Evolutionary conservation across 2,888 invertebrate genomes (phyloP).

Genomic region (Chrysotoxum bicinctum): DNA sequence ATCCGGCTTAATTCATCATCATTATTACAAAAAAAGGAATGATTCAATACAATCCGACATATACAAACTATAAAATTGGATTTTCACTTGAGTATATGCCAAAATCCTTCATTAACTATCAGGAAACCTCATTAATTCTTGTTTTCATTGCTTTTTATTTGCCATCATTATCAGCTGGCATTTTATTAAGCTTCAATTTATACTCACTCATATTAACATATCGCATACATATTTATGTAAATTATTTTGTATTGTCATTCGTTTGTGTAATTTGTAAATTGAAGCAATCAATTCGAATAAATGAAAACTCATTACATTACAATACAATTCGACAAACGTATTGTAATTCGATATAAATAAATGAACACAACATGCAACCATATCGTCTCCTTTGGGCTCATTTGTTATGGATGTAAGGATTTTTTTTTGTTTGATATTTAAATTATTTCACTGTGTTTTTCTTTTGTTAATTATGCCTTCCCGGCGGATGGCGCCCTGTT

Average conservation of each 20-base stretch:
- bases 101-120: background rate
- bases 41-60: background rate
- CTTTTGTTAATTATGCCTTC: conserved; percentile 9
- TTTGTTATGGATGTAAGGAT: conserved; percentile 5
- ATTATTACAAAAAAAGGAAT: conserved; percentile 13
- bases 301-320: conserved; percentile 24
- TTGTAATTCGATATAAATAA: conserved; percentile 20
- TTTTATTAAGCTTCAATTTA: conserved; percentile 22
- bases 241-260: background rate
- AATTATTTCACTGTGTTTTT: conserved; percentile 40
- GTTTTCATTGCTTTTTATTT: conserved; percentile 35
- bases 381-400: background rate
- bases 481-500: no score
- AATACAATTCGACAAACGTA: conserved; percentile 17
- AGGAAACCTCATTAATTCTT: conserved; percentile 35
- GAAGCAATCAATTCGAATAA: conserved; percentile 26
- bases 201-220: background rate
- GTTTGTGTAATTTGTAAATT: conserved; percentile 20
- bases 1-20: conserved; percentile 38
- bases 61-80: background rate
- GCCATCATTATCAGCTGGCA: conserved; percentile 20
- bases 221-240: background rate
- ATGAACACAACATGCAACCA: background rate
- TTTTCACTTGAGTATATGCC: conserved; percentile 23
- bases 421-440: conserved; percentile 21